phyloP scores from a whole-genome alignment of 2,113 vertebrate genomes.

The Campylomormyrus numenius region DNA sequence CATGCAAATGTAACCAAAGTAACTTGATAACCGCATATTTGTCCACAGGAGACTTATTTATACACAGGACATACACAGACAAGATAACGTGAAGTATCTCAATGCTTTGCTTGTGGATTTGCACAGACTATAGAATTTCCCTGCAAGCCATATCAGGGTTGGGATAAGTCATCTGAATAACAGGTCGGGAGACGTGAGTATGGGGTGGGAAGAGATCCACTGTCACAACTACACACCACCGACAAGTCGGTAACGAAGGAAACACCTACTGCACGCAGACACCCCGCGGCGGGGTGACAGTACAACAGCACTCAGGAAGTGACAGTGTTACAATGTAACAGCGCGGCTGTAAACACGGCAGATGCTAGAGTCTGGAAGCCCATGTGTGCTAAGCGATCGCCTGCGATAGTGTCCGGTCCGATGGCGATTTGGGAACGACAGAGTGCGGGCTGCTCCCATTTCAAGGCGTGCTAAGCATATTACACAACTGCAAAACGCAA shows the following conservation, averaged over 20 bases:
- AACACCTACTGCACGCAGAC: not conserved
- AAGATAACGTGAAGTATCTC: not conserved
- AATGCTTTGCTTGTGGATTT: not conserved
- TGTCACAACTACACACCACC: not conserved
- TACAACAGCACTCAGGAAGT: not conserved
- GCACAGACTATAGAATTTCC: not conserved
- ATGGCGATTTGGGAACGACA: not conserved
- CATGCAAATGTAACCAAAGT: conserved; percentile 12
- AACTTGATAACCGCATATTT: not conserved
- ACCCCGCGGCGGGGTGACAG: not conserved
- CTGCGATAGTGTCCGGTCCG: not conserved
- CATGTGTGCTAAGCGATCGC: not conserved
- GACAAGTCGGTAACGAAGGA: not conserved
- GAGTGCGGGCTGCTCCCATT: not conserved
- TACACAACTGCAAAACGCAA: not conserved
- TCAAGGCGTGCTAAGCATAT: not conserved
- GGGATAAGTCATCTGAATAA: not conserved
- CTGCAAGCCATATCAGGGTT: not conserved
- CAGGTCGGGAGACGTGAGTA: not conserved
- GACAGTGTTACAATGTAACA: not conserved
- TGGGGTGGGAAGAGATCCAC: not conserved
- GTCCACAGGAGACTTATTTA: not conserved
- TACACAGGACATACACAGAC: not conserved
- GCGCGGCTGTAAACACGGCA: not conserved
- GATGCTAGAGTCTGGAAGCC: not conserved